Conservation (phyloP, 2,888 invertebrate genomes). For the Apamea monoglypha region DNA sequence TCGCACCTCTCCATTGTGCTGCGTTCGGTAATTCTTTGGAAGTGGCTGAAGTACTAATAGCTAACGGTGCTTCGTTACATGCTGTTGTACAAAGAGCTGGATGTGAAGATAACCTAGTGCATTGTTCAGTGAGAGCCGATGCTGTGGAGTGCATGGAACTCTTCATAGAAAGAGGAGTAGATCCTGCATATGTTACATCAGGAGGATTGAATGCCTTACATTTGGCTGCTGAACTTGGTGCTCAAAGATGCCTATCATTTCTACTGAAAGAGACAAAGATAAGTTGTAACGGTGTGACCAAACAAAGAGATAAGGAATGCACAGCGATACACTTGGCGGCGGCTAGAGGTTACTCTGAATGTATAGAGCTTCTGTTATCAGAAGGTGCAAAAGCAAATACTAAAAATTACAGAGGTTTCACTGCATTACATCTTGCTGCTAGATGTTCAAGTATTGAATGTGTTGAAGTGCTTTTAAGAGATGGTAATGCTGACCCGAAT, state of each 20-base stretch:
- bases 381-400: slow-evolving; percentile 94
- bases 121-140: slow-evolving; percentile 95
- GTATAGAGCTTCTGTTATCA: slow-evolving; percentile 93
- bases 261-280: slow-evolving; percentile 94
- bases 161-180: slow-evolving; percentile 94
- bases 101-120: slow-evolving; percentile 94
- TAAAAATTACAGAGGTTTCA: slow-evolving; percentile 94
- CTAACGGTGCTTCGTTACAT: slow-evolving; percentile 92
- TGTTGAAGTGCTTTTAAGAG: slow-evolving; percentile 93
- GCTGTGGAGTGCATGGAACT: slow-evolving; percentile 94
- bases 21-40: slow-evolving; percentile 96
- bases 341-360: slow-evolving; percentile 95
- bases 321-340: slow-evolving; percentile 96
- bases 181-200: slow-evolving; percentile 93
- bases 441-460: slow-evolving; percentile 95
- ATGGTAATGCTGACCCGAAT: slow-evolving; percentile 94
- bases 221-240: slow-evolving; percentile 94
- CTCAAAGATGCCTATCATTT: slow-evolving; percentile 93
- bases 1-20: slow-evolving; percentile 96
- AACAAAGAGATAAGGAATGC: slow-evolving; percentile 93
- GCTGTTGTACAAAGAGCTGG: slow-evolving; percentile 92
- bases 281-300: slow-evolving; percentile 93
- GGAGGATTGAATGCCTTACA: slow-evolving; percentile 95
- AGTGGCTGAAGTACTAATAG: slow-evolving; percentile 94
- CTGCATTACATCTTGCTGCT: slow-evolving; percentile 96